Conservation (phyloP, 2,113 vertebrate species). For the Leuciscus idus region DNA sequence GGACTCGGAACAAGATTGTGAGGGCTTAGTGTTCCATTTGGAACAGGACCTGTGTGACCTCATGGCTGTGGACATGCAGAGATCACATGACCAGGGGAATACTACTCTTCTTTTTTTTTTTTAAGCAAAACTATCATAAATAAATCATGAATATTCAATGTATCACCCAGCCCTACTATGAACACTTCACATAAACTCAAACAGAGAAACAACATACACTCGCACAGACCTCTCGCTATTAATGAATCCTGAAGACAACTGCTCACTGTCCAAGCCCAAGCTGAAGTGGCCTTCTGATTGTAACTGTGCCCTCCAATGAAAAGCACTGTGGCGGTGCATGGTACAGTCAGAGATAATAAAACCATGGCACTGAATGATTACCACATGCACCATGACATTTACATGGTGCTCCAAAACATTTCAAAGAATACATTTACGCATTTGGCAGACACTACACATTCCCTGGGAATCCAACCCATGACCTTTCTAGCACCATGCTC, state of each 20-base stretch:
- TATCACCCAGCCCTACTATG: not conserved
- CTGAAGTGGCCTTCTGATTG: not conserved
- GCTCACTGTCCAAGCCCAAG: not conserved
- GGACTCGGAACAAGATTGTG: too few species aligned
- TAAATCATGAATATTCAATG: not conserved
- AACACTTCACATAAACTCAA: slow-evolving; percentile 20
- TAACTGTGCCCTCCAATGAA: not conserved
- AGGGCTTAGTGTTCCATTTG: too few species aligned
- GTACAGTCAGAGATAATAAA: slow-evolving; percentile 8
- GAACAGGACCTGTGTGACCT: not conserved
- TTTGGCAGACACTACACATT: not conserved
- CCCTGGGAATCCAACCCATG: too few species aligned
- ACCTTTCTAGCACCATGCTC: too few species aligned
- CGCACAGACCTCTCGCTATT: slow-evolving; percentile 11
- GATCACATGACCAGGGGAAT: not conserved
- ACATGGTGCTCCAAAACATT: not conserved
- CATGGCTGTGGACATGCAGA: not conserved
- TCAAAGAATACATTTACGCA: not conserved
- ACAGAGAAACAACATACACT: slow-evolving; percentile 12
- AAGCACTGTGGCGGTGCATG: not conserved
- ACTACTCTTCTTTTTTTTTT: not conserved
- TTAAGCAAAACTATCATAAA: not conserved
- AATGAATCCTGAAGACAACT: slow-evolving; percentile 10
- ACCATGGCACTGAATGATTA: not conserved
- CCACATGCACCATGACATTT: not conserved